phyloP scores from a whole-genome alignment of 1,140 invertebrate genomes.

The Eufriesea mexicana region DNA sequence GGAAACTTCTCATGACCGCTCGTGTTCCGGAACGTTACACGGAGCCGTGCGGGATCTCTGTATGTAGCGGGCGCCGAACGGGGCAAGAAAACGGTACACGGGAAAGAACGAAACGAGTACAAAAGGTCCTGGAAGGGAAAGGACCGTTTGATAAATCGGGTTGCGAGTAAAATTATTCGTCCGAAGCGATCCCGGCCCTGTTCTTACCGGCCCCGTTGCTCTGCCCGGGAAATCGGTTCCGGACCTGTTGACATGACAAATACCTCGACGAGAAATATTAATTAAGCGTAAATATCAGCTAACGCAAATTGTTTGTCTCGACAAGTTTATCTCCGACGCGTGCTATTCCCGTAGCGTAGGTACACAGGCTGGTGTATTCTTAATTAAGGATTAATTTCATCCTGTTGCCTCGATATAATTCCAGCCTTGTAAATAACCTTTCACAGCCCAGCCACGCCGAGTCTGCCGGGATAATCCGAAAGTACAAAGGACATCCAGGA shows the following conservation, averaged over 20 bases:
- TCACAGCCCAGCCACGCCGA: not conserved
- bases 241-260: not conserved
- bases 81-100: constrained; percentile 13
- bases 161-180: constrained; percentile 8
- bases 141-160: constrained; percentile 25
- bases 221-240: not conserved
- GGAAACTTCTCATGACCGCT: constrained; percentile 49
- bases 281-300: constrained; percentile 10
- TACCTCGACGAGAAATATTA: not conserved
- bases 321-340: not conserved
- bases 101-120: constrained; percentile 5
- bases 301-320: not conserved
- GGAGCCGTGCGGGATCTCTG: not conserved
- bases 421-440: not conserved
- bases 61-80: not conserved
- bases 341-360: not conserved
- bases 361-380: not conserved
- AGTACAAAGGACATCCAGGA: no score
- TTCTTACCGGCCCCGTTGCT: no score
- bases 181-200: not conserved
- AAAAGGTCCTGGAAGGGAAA: constrained; percentile 7
- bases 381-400: not conserved
- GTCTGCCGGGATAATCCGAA: not conserved
- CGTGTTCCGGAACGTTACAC: constrained; percentile 42
- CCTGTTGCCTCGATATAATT: no score